Percentiles rank a stretch among this genome's conserved stretches.
Conservation (phyloP, 2,888 invertebrate genomes). For the Nomada flava region DNA sequence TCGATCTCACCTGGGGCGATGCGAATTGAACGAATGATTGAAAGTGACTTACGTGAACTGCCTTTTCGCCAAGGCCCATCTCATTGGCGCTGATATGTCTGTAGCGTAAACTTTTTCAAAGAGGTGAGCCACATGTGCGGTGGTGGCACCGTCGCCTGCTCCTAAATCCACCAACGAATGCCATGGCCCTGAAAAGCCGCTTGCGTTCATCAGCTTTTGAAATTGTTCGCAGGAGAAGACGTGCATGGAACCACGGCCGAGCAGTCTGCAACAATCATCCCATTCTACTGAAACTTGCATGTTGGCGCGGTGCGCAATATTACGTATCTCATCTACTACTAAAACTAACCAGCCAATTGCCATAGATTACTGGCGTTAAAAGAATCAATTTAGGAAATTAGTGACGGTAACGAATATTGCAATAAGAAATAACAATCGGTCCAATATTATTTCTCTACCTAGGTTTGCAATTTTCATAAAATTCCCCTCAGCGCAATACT, state of each 20-base stretch:
- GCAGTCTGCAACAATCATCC: slow-evolving; percentile 86
- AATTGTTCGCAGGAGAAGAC: slow-evolving; percentile 95
- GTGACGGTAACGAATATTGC: no score
- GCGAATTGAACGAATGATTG: slow-evolving; percentile 1
- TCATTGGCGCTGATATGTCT: slow-evolving; percentile 96
- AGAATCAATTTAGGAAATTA: no score
- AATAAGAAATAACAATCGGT: no score
- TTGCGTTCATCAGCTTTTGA: slow-evolving; percentile 86
- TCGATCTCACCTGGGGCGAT: not conserved
- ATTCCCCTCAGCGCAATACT: no score
- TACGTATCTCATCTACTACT: no score
- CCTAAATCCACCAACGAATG: slow-evolving; percentile 93
- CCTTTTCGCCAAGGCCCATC: slow-evolving; percentile 90
- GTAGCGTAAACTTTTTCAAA: slow-evolving; percentile 93
- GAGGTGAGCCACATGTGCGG: slow-evolving; percentile 90
- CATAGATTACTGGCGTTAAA: no score
- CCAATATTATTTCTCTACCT: no score
- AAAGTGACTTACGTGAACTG: slow-evolving; percentile 89
- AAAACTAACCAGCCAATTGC: no score
- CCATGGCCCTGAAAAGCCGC: slow-evolving; percentile 82
- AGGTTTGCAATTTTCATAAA: no score
- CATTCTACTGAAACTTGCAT: not conserved
- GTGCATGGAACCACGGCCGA: slow-evolving; percentile 98
- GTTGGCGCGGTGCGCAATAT: no score
- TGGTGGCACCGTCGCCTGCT: slow-evolving; percentile 98